Evolutionary conservation across 2,888 invertebrate species (phyloP), one percentile per base, ranked within the genome.

Genomic region (Oscheius sp.): DNA sequence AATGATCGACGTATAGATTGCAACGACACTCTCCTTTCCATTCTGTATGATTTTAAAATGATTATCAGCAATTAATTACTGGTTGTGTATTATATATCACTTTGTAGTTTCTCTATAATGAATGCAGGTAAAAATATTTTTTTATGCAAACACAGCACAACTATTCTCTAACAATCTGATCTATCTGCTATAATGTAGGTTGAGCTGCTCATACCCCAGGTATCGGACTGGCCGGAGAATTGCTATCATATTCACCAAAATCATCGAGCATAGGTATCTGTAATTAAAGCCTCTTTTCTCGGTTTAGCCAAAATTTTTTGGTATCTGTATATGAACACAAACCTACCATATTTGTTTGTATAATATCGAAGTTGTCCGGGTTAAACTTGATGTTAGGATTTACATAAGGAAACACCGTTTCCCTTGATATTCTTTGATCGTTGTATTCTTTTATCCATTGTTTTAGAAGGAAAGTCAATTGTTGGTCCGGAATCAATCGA

Each of bases 401-500:
- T 5, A 41, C 23, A 43, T 55, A 55, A 49, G 18, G n/a, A 27
- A 23, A 56, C 25, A 21, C 16, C 5, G 55, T 7, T 35, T 69
- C 29, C 2, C 21, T 7, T 16, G 46, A 49, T 27, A 29, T 18
- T n/a, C 35, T 21, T 29, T 41, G 53, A 13, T 35, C 12, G 6
- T 55, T 53, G 25, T 53, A 52, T 55, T 72, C 66, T 25, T 64
- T 72, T 12, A 73, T 41, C 73, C 73, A 73, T 9, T 53, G 23
- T 18, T 29, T 55, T 18, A 73, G 49, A 3, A 73, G 49, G 2
- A 25, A 43, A 16, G 49, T 27, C 9, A 73, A 35, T 16, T 49
- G 59, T 12, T 55, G 66, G 61, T 81, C 81, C 12, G 70, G 74
- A 23, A 81, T 77, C 6, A 81, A 73, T 2, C 81, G 75, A 68